These are phyloP conservation scores for Punctoribates punctum DNA, from an alignment of 2,888 invertebrate species.

Conservation along the genomic window DNA sequence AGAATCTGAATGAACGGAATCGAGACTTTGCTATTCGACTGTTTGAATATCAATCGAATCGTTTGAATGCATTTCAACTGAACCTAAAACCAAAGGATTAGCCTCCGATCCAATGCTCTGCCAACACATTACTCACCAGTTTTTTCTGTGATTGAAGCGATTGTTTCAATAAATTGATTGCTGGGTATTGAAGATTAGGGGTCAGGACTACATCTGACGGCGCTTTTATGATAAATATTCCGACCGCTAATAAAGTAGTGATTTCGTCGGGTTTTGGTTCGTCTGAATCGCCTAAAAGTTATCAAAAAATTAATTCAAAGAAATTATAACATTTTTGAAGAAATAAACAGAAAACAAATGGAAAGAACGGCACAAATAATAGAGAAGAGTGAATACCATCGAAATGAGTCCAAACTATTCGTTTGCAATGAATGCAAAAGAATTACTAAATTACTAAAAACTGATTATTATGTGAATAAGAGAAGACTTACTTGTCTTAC, in stretches of 20 bases:
- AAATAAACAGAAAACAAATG: neutral
- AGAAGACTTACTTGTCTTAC: conserved; percentile 63
- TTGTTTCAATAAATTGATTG: conserved; percentile 85
- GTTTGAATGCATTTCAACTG: conserved; percentile 74
- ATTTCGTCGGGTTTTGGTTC: conserved; percentile 63
- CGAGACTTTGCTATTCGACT: conserved; percentile 66
- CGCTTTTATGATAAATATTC: conserved; percentile 79
- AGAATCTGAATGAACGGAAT: conserved; percentile 76
- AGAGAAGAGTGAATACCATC: neutral
- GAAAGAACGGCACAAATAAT: neutral
- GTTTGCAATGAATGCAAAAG: conserved; percentile 15
- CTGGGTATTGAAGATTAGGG: conserved; percentile 80
- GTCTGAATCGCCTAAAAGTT: conserved; percentile 42
- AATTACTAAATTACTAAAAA: neutral
- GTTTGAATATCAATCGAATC: conserved; percentile 69
- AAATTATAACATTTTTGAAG: neutral
- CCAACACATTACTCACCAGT: conserved; percentile 27
- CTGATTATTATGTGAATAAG: neutral
- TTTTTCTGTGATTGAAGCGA: conserved; percentile 58
- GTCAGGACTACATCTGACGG: conserved; percentile 70
- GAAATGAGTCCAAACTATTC: neutral
- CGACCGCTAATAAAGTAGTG: conserved; percentile 80
- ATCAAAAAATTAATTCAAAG: conserved; percentile 12
- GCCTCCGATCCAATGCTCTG: neutral
- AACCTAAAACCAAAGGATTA: conserved; percentile 60